Conservation (phyloP, 1,140 invertebrate genomes). For the Cryptotermes secundus region DNA sequence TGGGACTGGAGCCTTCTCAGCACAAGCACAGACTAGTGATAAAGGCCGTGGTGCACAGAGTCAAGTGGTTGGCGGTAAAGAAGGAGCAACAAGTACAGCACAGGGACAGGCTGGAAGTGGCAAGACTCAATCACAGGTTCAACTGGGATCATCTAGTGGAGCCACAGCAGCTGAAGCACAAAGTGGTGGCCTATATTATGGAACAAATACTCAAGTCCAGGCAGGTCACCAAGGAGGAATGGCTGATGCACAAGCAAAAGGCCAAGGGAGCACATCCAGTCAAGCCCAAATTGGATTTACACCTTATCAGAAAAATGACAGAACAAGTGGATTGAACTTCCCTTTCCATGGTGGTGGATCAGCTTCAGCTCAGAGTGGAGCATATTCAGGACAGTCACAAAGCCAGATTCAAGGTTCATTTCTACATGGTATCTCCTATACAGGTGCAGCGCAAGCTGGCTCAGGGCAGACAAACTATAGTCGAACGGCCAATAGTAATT, state of each 20-base stretch:
- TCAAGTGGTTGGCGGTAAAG: constrained; percentile 69
- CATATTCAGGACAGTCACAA: constrained; percentile 71
- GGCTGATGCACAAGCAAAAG: constrained; percentile 79
- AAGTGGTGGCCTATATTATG: constrained; percentile 70
- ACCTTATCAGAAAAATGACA: constrained; percentile 61
- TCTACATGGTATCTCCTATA: constrained; percentile 75
- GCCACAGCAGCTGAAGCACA: constrained; percentile 71
- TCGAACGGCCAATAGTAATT: not conserved
- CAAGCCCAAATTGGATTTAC: constrained; percentile 84
- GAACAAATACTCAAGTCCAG: constrained; percentile 65
- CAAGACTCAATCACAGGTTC: constrained; percentile 74
- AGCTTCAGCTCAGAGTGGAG: constrained; percentile 73
- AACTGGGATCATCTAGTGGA: constrained; percentile 68
- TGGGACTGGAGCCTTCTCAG: constrained; percentile 73
- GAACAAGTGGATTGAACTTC: constrained; percentile 47
- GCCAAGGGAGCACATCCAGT: constrained; percentile 77
- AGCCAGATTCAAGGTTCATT: constrained; percentile 76
- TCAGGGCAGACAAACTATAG: constrained; percentile 53
- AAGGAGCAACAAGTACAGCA: constrained; percentile 70
- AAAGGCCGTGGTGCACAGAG: constrained; percentile 68
- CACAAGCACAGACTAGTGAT: constrained; percentile 76
- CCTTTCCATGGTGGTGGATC: constrained; percentile 72
- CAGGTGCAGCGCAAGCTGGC: constrained; percentile 76
- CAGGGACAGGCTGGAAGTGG: constrained; percentile 71
- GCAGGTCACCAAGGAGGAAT: constrained; percentile 75